These are phyloP conservation scores for Toxotes jaculatrix DNA, from an alignment of 2,113 vertebrate genomes.

Conservation along the genomic window DNA sequence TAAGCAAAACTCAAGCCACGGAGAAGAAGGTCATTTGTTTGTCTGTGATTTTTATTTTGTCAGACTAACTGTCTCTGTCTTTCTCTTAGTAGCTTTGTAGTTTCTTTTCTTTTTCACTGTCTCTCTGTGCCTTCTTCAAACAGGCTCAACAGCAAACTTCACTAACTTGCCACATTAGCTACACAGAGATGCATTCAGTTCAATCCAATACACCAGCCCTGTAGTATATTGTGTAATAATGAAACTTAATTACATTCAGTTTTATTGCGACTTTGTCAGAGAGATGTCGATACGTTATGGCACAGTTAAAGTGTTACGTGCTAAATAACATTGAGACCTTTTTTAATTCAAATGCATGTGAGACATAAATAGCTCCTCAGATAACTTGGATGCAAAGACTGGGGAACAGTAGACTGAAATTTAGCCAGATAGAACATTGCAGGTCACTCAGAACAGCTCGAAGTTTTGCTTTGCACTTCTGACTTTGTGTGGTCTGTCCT, in stretches of 20 bases:
- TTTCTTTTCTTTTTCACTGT: neutral
- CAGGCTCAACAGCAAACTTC: neutral
- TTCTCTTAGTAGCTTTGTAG: neutral
- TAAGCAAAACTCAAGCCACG: neutral
- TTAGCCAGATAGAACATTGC: slow-evolving; percentile 18
- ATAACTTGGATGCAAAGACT: neutral
- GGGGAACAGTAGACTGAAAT: neutral
- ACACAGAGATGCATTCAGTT: neutral
- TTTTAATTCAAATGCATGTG: neutral
- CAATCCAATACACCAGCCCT: neutral
- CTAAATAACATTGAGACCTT: neutral
- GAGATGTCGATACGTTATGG: neutral
- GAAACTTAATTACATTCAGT: neutral
- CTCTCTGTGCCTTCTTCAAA: neutral
- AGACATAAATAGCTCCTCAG: neutral
- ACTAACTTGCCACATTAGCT: neutral
- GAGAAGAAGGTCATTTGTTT: neutral
- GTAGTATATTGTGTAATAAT: neutral
- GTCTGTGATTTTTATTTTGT: neutral
- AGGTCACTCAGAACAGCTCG: neutral
- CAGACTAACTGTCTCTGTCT: slow-evolving; percentile 7
- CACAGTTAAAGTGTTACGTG: neutral
- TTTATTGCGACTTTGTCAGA: neutral
- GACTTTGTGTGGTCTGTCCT: slow-evolving; percentile 28
- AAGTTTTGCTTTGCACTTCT: slow-evolving; percentile 39